Percentiles rank a stretch among this genome's conserved stretches.
These are phyloP conservation scores for Pomacea canaliculata DNA, from an alignment of 2,888 invertebrate genomes.

Conservation along the genomic window DNA sequence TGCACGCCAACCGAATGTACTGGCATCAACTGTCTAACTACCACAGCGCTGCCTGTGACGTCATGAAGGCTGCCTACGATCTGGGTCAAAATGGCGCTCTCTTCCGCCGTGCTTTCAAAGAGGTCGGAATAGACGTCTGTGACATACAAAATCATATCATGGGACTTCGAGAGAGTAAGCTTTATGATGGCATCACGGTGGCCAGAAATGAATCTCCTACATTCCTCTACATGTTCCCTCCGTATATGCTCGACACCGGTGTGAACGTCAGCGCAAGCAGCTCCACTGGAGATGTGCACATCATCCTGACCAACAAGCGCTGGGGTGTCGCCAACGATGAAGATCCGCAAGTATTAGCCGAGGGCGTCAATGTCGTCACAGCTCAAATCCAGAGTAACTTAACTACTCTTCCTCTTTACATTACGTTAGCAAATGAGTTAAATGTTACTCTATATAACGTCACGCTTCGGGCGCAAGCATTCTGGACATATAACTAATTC, in stretches of 20 bases:
- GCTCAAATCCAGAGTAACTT: no score
- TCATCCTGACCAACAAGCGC: slow-evolving; percentile 5
- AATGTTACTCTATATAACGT: no score
- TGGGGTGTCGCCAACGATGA: slow-evolving; percentile 2
- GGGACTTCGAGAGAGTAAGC: not conserved
- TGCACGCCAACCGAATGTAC: slow-evolving; percentile 47
- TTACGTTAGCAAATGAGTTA: no score
- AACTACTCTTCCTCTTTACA: no score
- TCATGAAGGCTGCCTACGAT: slow-evolving; percentile 48
- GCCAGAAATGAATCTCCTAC: not conserved
- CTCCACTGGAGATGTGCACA: slow-evolving; percentile 12
- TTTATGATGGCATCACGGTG: slow-evolving; percentile 11
- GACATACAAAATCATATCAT: slow-evolving; percentile 13
- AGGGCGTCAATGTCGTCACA: not conserved
- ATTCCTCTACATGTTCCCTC: slow-evolving; percentile 3
- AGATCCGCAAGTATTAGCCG: not conserved
- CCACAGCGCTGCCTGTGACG: slow-evolving; percentile 46
- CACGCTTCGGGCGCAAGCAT: no score
- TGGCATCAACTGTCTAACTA: slow-evolving; percentile 45
- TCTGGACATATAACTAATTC: no score
- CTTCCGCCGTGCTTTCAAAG: slow-evolving; percentile 40
- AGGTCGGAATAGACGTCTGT: slow-evolving; percentile 41
- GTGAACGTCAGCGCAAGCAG: slow-evolving; percentile 16
- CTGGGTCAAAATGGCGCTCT: slow-evolving; percentile 38
- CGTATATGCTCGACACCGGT: not conserved